Percentiles rank a stretch among this genome's conserved stretches.
Evolutionary conservation across 2,797 vertebrate genomes (phyloP).

Genomic region (Kryptopterus vitreolus): DNA sequence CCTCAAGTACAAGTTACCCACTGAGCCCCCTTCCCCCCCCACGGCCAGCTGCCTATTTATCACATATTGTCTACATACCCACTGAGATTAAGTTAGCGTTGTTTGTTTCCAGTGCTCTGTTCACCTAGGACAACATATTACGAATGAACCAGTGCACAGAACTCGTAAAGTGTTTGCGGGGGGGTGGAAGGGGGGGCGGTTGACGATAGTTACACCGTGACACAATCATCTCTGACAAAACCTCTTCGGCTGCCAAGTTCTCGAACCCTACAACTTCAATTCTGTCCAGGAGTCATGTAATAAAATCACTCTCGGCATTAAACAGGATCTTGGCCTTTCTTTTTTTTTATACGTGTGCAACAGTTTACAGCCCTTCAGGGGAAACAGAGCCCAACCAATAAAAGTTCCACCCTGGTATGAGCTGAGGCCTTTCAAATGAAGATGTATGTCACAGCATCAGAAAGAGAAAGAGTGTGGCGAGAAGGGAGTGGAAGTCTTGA

Average conservation of each 20-base stretch:
- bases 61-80: neutral
- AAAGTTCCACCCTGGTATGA: conserved; percentile 76
- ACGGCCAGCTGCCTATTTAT: conserved; percentile 30
- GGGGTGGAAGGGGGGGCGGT: too few relatives aligned
- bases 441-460: conserved; percentile 72
- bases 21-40: too few relatives aligned
- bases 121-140: conserved; percentile 34
- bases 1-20: conserved; percentile 3
- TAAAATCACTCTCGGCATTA: conserved; percentile 75
- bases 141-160: conserved; percentile 34
- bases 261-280: conserved; percentile 62
- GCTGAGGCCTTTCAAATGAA: conserved; percentile 76
- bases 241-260: conserved; percentile 49
- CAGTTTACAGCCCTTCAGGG: conserved; percentile 74
- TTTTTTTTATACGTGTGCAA: conserved; percentile 73
- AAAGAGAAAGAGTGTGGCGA: conserved; percentile 35
- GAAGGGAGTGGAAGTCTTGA: conserved; percentile 33
- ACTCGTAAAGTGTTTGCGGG: conserved; percentile 47
- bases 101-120: conserved; percentile 19
- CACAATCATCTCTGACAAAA: conserved; percentile 51
- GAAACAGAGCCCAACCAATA: conserved; percentile 73
- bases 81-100: conserved; percentile 29
- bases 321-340: conserved; percentile 74
- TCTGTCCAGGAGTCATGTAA: conserved; percentile 71
- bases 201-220: conserved; percentile 47